phyloP scores from a whole-genome alignment of 1,140 invertebrate species.

The Macrocentrus cingulum region DNA sequence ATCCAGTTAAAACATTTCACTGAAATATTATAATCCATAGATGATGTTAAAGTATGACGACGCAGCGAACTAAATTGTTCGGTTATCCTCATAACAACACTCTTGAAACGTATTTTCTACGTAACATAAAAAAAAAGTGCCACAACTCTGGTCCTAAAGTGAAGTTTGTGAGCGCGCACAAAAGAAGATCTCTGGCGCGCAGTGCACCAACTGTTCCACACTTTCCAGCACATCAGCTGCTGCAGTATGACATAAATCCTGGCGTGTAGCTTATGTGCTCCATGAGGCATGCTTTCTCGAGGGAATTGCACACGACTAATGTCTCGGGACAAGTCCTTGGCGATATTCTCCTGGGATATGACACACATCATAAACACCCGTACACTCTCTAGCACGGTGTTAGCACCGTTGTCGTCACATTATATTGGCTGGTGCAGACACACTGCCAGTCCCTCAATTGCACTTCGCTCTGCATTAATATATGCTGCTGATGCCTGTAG shows the following conservation, averaged over 20 bases:
- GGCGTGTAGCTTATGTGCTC: slow-evolving; percentile 4
- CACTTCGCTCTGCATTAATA: too few relatives aligned
- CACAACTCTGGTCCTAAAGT: too few relatives aligned
- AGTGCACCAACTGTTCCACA: not conserved
- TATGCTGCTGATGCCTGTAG: too few relatives aligned
- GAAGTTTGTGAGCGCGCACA: not conserved
- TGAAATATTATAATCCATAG: not conserved
- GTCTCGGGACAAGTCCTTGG: slow-evolving; percentile 7
- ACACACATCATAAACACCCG: slow-evolving; percentile 5
- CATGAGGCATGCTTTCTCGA: not conserved
- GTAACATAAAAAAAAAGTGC: too few relatives aligned
- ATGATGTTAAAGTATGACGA: not conserved
- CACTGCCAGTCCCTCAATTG: too few relatives aligned
- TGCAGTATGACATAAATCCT: slow-evolving; percentile 8
- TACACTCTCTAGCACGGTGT: not conserved
- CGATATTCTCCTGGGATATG: not conserved
- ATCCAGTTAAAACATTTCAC: not conserved
- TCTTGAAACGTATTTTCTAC: too few relatives aligned
- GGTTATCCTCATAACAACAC: too few relatives aligned
- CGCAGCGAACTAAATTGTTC: too few relatives aligned
- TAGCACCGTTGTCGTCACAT: too few relatives aligned
- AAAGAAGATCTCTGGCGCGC: too few relatives aligned
- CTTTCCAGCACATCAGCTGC: too few relatives aligned
- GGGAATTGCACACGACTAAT: slow-evolving; percentile 2
- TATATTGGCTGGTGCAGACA: not conserved